phyloP scores from a whole-genome alignment of 1,140 invertebrate species.

The Campoletis sonorensis region DNA sequence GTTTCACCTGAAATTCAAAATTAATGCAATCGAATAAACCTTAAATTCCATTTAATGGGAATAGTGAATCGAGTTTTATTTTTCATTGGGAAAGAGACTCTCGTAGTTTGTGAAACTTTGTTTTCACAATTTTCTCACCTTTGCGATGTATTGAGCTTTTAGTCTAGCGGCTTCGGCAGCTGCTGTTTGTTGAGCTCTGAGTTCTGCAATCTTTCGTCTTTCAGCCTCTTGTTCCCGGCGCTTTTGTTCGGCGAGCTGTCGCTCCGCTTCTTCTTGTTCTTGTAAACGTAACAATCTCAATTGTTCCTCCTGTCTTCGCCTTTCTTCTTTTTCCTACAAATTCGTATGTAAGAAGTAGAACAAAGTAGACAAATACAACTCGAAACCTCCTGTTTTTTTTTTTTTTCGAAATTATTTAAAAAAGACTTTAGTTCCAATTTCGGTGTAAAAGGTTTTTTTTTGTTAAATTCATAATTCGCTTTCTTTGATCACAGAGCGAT shows the following conservation, averaged over 20 bases:
- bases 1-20: slow-evolving; percentile 56
- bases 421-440: too few species aligned
- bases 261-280: slow-evolving; percentile 77
- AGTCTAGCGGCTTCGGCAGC: slow-evolving; percentile 68
- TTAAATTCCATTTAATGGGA: too few species aligned
- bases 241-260: slow-evolving; percentile 76
- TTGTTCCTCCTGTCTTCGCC: slow-evolving; percentile 71
- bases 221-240: slow-evolving; percentile 74
- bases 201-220: slow-evolving; percentile 66
- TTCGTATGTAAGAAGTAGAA: background rate
- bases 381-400: too few species aligned
- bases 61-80: too few species aligned
- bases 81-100: too few species aligned
- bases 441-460: too few species aligned
- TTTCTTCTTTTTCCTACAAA: slow-evolving; percentile 76
- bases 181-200: slow-evolving; percentile 67
- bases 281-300: slow-evolving; percentile 70
- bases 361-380: too few species aligned
- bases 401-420: too few species aligned
- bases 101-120: too few species aligned
- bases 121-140: slow-evolving; percentile 33
- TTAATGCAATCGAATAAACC: background rate
- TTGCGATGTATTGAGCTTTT: slow-evolving; percentile 60
- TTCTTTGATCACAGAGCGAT: too few species aligned
- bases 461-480: too few species aligned